Evolutionary conservation across 2,888 invertebrate species (phyloP).

Genomic region (Ectemnius continuus): DNA sequence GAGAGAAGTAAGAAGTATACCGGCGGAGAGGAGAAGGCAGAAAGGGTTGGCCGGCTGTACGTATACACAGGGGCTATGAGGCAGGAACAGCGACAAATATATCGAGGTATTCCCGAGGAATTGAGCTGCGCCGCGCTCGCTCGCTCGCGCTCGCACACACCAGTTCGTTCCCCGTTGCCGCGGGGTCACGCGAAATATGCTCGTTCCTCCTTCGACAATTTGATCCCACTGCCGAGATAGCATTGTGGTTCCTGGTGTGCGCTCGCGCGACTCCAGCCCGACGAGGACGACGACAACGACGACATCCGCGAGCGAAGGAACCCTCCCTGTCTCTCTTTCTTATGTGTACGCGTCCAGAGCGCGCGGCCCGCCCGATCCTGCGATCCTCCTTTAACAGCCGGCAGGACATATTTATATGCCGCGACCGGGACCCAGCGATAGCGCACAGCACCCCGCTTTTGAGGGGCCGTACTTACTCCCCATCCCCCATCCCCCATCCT

Average conservation of each 20-base stretch:
- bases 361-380: background rate
- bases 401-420: constrained; percentile 71
- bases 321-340: constrained; percentile 17
- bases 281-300: constrained; percentile 24
- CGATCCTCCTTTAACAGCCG: constrained; percentile 13
- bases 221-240: constrained; percentile 73
- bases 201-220: constrained; percentile 75
- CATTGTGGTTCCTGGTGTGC: constrained; percentile 68
- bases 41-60: constrained; percentile 47
- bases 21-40: constrained; percentile 8
- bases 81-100: constrained; percentile 72
- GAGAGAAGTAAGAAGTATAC: too few species aligned
- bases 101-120: constrained; percentile 75
- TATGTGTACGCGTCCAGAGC: background rate
- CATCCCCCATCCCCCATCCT: too few species aligned
- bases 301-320: constrained; percentile 14
- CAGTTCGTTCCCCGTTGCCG: constrained; percentile 43
- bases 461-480: constrained; percentile 40
- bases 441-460: constrained; percentile 40
- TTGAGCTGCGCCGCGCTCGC: constrained; percentile 67
- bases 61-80: constrained; percentile 37
- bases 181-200: constrained; percentile 75
- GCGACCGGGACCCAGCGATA: constrained; percentile 58
- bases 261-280: constrained; percentile 43
- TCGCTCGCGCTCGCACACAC: constrained; percentile 37